Base-by-base conservation (phyloP, 1,140 invertebrate genomes). In the Cataglyphis hispanica region DNA sequence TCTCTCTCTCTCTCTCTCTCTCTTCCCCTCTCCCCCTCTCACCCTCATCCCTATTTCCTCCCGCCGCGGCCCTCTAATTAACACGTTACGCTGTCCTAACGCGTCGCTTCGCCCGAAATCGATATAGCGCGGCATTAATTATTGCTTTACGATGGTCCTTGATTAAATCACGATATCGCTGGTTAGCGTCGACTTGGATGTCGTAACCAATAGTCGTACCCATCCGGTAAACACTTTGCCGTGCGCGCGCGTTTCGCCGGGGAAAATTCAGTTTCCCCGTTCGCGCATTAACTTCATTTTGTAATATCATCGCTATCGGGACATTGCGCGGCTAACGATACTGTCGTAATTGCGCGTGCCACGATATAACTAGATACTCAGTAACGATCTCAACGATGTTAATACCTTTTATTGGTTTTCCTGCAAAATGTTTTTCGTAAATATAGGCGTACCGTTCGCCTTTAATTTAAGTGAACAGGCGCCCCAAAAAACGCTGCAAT, bases 101-200 rank as follows among this genome's bases (percentile, higher is more conserved):
- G 81, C 50, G 56, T 84, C 69, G 40, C 69, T 84, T 72, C 78
- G 43, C 46, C 16, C 69, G 77, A 66, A 86, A 86, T 84, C 85
- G 80, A 85, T 86, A 86, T 31, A 70, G 67, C 80, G 67, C 61
- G 80, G 37, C 67, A 84, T 85, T 84, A 86, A 84, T 86, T 86
- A 86, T 84, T 84, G 80, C 85, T 84, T 86, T 66, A 84, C 63
- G 78, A 87, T 86, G 22, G 50, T 66, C 61, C 63, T 75, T 60
- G 70, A 86, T 87, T 70, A 87, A 69, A 87, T 88, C 77, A 84
- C 80, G 72, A 72, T 87, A 64, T 66, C 64, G 37, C 67, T 78
- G 31, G 31, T 75, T 72, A 60, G 31, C 34, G 60, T 63, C 43
- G 25, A 84, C 67, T 83, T 61, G 60, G 46, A 83, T 61, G 78